Base-by-base conservation (phyloP, 2,797 vertebrate genomes). In the Syngnathus rostellatus region DNA sequence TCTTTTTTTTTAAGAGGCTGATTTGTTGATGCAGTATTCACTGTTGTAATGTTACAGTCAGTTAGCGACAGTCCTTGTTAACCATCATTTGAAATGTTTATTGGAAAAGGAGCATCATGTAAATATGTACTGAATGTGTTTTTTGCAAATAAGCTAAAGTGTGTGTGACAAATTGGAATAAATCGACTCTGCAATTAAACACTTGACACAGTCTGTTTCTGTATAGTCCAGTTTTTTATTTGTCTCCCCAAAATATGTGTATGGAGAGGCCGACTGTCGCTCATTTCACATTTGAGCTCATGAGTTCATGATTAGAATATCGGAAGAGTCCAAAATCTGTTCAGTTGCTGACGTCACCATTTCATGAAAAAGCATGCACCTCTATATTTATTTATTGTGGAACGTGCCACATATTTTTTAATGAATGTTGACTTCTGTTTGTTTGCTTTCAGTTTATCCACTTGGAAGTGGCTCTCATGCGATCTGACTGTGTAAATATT, bases 161-260 rank as follows among this genome's bases (percentile, higher is more conserved):
- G 8, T 39, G 46, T 39, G 37, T 40, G 38, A 68, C 83, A 83
- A 70, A 80, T 76, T 86, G 71, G 73, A 89, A 87, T 86, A 86
- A 84, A 88, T 78, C 74, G 2, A 66, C 78, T 74, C 67, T 88
- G 81, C 75, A 72, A 85, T 84, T 84, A 76, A 84, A 85, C 5
- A 48, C 68, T 82, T 83, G 31, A 31, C 31, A 31, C 31, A 31
- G 31, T 31, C 3, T 31, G 31, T 31, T 31, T 31, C 31, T 31
- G 31, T 31, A 31, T 31, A 31, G 37, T 11, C 31, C 23, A 0
- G 41, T n/a, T 23, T 62, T 16, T 23, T 1, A 25, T 45, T 2
- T 25, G 7, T 12, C 2, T 14, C 40, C 10, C 8, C 1, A 21
- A 61, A 41, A 31, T 31, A 31, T 31, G 17, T 37, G n/a, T 17